Conservation (phyloP, 2,113 vertebrate species). For the Condylura cristata region DNA sequence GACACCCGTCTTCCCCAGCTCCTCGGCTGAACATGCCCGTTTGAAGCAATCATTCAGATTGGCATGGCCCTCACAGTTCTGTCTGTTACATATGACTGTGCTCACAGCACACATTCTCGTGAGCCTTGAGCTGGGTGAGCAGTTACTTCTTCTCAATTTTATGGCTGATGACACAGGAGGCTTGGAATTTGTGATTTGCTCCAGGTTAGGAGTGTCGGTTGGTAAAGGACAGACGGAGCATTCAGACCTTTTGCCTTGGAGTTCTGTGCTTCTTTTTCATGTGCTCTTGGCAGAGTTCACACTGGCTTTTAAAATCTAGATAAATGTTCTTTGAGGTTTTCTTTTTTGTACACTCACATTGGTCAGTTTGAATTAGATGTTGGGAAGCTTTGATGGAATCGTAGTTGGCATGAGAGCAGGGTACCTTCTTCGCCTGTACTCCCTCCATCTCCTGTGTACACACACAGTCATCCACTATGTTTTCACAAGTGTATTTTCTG, state of each 20-base stretch:
- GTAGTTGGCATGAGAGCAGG: neutral
- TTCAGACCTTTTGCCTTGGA: neutral
- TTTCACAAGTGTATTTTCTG: neutral
- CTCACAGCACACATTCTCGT: no score
- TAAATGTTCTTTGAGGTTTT: neutral
- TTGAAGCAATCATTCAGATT: neutral
- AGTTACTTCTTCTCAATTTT: neutral
- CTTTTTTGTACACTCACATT: neutral
- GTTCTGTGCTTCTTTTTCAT: neutral
- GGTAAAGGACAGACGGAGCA: neutral
- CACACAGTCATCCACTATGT: neutral
- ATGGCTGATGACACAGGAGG: neutral
- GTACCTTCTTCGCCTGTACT: neutral
- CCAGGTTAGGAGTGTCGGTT: neutral
- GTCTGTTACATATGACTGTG: accelerated
- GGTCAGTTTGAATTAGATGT: neutral
- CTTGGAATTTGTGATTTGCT: neutral
- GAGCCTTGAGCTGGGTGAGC: accelerated
- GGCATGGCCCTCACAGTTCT: neutral
- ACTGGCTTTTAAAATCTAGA: neutral
- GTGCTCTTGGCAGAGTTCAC: neutral
- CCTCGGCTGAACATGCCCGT: neutral
- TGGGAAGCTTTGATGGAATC: neutral
- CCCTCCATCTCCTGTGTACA: neutral
- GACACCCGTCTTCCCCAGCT: neutral